phyloP scores from a whole-genome alignment of 2,797 vertebrate species.

The Lithobates sylvaticus region DNA sequence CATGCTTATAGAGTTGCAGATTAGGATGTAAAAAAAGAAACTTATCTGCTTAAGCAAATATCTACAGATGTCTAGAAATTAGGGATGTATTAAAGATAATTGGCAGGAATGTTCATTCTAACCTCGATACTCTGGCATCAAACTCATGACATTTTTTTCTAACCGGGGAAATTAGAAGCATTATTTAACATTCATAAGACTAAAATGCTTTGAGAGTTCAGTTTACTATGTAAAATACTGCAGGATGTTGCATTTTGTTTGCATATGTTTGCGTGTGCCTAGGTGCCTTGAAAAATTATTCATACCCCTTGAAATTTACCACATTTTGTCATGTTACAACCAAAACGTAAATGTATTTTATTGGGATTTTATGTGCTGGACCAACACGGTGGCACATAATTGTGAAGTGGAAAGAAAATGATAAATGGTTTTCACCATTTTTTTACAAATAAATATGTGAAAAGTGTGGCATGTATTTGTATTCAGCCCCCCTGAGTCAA shows the following conservation, averaged over 20 bases:
- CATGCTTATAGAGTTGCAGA: constrained; percentile 38
- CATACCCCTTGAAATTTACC: too few relatives aligned
- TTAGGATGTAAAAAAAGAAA: constrained; percentile 53
- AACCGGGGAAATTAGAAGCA: constrained; percentile 23
- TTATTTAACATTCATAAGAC: constrained; percentile 36
- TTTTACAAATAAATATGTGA: too few relatives aligned
- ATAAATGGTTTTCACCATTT: too few relatives aligned
- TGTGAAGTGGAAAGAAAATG: too few relatives aligned
- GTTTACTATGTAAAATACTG: neutral
- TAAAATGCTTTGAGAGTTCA: neutral
- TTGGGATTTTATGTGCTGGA: too few relatives aligned
- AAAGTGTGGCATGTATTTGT: too few relatives aligned
- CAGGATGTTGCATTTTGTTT: constrained; percentile 13
- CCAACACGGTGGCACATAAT: too few relatives aligned
- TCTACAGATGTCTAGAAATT: constrained; percentile 58
- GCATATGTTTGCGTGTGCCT: constrained; percentile 18
- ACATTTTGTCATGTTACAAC: too few relatives aligned
- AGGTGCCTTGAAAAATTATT: too few relatives aligned
- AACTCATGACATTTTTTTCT: constrained; percentile 14
- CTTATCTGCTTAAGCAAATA: constrained; percentile 52
- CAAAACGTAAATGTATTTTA: too few relatives aligned
- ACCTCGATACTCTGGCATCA: constrained; percentile 43
- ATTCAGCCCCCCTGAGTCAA: too few relatives aligned
- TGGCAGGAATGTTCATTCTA: constrained; percentile 47
- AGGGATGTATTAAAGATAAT: constrained; percentile 60